These are phyloP conservation scores for Cynopterus sphinx DNA, from an alignment of 2,797 vertebrate species.

Conservation along the genomic window DNA sequence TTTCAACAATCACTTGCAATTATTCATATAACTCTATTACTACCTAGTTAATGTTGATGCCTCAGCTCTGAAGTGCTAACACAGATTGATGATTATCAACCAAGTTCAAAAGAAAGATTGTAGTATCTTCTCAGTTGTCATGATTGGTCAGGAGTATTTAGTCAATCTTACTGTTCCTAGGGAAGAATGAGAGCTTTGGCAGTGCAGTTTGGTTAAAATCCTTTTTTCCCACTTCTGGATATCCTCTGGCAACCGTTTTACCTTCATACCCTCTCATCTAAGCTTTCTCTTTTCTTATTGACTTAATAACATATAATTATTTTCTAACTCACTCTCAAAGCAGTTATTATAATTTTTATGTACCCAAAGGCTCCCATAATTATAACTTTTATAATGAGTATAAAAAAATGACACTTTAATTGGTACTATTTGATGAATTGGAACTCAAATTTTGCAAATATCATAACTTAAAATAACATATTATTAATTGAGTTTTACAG, in stretches of 20 bases:
- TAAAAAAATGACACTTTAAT: conserved; percentile 35
- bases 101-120: not conserved
- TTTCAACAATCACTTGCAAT: not conserved
- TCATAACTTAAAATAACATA: not conserved
- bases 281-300: conserved; percentile 29
- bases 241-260: not conserved
- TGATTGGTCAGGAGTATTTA: not conserved
- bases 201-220: not conserved
- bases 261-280: not conserved
- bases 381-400: conserved; percentile 36
- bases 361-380: conserved; percentile 31
- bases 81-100: not conserved
- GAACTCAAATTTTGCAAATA: conserved; percentile 32
- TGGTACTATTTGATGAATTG: conserved; percentile 14
- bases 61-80: not conserved
- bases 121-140: not conserved
- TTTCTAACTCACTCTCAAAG: conserved; percentile 30
- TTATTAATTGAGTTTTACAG: conserved; percentile 40
- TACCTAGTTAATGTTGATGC: not conserved
- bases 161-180: not conserved
- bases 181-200: not conserved
- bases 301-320: conserved; percentile 38
- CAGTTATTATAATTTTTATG: conserved; percentile 47
- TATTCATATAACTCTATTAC: not conserved
- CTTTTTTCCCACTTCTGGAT: accelerated